Conservation (phyloP, 2,888 invertebrate genomes). For the Chalcosyrphus nemorum region DNA sequence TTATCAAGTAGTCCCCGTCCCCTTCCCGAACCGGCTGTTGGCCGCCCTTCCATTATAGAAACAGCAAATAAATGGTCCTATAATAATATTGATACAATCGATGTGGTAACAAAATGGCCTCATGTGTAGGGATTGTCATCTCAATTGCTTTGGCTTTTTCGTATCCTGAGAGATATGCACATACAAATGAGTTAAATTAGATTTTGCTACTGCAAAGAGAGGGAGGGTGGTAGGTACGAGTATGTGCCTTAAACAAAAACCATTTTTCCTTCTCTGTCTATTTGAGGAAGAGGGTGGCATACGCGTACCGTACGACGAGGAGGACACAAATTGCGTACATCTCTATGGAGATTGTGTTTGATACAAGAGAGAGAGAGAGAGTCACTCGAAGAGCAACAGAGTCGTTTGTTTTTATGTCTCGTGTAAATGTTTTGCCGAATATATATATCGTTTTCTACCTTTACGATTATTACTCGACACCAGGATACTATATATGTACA, state of each 20-base stretch:
- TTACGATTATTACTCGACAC: constrained; percentile 62
- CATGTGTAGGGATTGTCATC: constrained; percentile 51
- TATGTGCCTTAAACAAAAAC: constrained; percentile 16
- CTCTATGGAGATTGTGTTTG: constrained; percentile 36
- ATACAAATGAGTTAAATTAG: constrained; percentile 68
- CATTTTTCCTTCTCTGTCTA: neutral
- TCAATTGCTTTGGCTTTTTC: constrained; percentile 42
- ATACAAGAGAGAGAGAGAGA: too few species aligned
- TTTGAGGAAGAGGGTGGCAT: neutral
- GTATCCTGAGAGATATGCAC: constrained; percentile 26
- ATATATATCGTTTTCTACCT: constrained; percentile 56
- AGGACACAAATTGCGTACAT: constrained; percentile 32
- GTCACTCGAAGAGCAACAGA: constrained; percentile 59
- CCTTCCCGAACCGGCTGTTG: neutral
- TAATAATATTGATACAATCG: constrained; percentile 68
- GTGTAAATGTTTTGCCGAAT: constrained; percentile 69
- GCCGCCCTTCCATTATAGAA: constrained; percentile 13
- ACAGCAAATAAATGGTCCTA: constrained; percentile 54
- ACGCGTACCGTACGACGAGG: neutral
- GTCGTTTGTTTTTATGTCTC: constrained; percentile 70
- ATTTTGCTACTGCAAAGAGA: constrained; percentile 37
- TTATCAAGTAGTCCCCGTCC: constrained; percentile 30
- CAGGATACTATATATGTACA: neutral
- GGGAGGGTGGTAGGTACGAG: neutral
- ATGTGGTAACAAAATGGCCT: constrained; percentile 61